phyloP scores from a whole-genome alignment of 2,113 vertebrate genomes.

The Cyanistes caeruleus region DNA sequence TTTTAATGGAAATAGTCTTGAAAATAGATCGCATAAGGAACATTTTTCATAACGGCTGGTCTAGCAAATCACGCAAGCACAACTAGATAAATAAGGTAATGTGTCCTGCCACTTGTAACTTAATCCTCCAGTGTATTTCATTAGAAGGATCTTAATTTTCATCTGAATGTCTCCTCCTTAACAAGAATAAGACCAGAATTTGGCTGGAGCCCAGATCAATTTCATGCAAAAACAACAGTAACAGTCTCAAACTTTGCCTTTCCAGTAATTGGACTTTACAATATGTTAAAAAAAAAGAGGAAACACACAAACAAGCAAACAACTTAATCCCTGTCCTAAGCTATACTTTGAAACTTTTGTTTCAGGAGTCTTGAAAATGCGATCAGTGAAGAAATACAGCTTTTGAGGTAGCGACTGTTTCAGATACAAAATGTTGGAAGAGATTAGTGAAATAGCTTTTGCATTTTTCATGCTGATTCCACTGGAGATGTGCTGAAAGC shows the following conservation, averaged over 20 bases:
- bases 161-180: constrained; percentile 33
- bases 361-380: not conserved
- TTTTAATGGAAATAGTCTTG: constrained; percentile 70
- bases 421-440: constrained; percentile 16
- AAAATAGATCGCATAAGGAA: constrained; percentile 39
- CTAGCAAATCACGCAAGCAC: constrained; percentile 42
- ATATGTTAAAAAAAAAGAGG: not conserved
- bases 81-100: constrained; percentile 58
- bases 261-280: constrained; percentile 5
- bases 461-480: constrained; percentile 50
- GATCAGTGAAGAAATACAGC: not conserved
- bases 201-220: constrained; percentile 65
- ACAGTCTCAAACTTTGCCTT: constrained; percentile 42
- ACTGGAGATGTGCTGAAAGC: constrained; percentile 56
- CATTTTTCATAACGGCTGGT: constrained; percentile 45
- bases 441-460: constrained; percentile 28
- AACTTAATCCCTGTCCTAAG: constrained; percentile 9
- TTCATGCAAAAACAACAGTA: constrained; percentile 64
- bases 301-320: not conserved
- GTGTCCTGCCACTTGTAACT: constrained; percentile 69
- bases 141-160: constrained; percentile 66
- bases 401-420: constrained; percentile 10
- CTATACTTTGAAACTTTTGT: not conserved
- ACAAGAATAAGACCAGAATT: constrained; percentile 36
- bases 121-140: constrained; percentile 44